Evolutionary conservation across 2,888 invertebrate species (phyloP), one percentile per base, ranked within the genome.

Genomic region (Mythimna pallens): DNA sequence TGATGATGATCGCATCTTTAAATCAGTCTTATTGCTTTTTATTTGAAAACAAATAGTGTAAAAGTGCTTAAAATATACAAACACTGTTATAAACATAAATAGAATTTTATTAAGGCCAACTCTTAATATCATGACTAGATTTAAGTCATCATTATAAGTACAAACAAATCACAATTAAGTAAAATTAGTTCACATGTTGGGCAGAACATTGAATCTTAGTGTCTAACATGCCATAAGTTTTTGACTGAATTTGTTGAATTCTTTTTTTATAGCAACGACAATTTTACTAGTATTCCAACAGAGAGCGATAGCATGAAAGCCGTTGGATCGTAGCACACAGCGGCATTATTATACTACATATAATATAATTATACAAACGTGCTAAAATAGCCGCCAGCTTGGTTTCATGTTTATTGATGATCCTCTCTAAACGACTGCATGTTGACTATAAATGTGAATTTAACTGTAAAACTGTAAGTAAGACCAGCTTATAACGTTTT

Each of bases 81-180:
- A 72, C 63, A 70, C 65, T 70, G 52, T 43, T 65, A 62, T 14
- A 76, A 54, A 73, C 64, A 75, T 73, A 54, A 52, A 70, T 68
- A 77, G 67, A 78, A 72, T n/a, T 80, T 84, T 84, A 84, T 84
- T 82, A 83, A 88, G 81, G 81, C 78, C 80, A 81, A 86, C 85
- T 83, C 75, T 65, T 64, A 68, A 76, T 76, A 83, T 88, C 89
- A 88, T 93, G 94, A 95, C 94, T 95, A 94, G 94, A 94, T 87
- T 89, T 89, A 87, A 85, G 78, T 82, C 82, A 80, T 83, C 82
- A 77, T 84, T 83, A 84, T 92, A 93, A 93, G 93, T 93, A 94
- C 92, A 87, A 83, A 83, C 63, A 80, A 84, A 86, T 80, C 82
- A 69, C 81, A 83, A 80, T 84, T 77, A 78, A 59, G 82, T 77